Evolutionary conservation across 2,888 invertebrate genomes (phyloP), one percentile per base, ranked within the genome.

Genomic region (Nomada goodeniana): DNA sequence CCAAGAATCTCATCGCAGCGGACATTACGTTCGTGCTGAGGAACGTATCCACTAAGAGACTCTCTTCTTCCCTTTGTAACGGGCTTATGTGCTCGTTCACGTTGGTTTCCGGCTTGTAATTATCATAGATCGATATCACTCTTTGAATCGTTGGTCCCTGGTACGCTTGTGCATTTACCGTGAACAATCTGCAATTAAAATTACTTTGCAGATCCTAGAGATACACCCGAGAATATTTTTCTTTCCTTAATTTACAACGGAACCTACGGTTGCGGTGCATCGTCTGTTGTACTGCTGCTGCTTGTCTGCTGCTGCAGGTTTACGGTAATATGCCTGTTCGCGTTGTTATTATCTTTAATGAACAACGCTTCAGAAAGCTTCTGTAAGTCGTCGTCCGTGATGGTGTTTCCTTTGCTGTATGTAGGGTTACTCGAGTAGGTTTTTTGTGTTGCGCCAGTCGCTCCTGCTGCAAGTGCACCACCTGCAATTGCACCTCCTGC

Each of bases 51-150:
- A 93, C 84, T 15, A 93, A 79, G 0, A 90, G 86, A 75, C 80
- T 92, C 72, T 93, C 93, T 78, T 93, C 93, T 26, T 91, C 87
- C 29, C 93, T 94, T 90, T 89, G 95, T 86, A 91, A 94, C 93
- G 96, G 94, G 2, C 97, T 97, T 42, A 97, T 96, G 88, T 96
- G 94, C 93, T 98, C 98, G 89, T 96, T 96, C n/a, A 95, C 95
- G 73, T 95, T 94, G 0, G 96, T 96, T 86, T 97, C 96, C 78
- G 96, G 94, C 90, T 98, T 96, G 92, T 98, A 99, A 93, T 99
- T 98, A 92, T 99, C 97, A 92, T 97, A 96, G 60, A 99, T 95
- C 4, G 89, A 78, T 55, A 85, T 92, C 87, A 98, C 95, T 90
- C 96, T 96, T 85, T 96, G 95, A 80, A 98, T 96, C 2, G 98